Base-by-base conservation (phyloP, 2,113 vertebrate species). In the Kryptolebias marmoratus region DNA sequence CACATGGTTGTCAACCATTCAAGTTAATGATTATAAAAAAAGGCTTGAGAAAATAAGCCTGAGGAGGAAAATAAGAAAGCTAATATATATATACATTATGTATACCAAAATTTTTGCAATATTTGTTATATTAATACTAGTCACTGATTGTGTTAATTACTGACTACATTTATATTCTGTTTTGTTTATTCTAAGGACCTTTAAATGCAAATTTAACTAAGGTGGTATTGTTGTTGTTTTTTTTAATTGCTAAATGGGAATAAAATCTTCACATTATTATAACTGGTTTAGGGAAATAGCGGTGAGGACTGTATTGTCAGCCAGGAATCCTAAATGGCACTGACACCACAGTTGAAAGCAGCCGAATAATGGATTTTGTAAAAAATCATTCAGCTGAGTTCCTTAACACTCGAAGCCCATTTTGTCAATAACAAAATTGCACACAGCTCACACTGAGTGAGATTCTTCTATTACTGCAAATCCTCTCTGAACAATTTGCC, bases 1-100 rank as follows among this genome's bases (percentile, higher is more conserved):
- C 94, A 95, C 94, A 94, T 92, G 91, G 93, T 94, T 97, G 95
- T 96, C 95, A 96, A 93, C 91, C 92, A 94, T 95, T 94, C 44
- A 84, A 95, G 94, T 92, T 95, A 96, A 96, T 96, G 95, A 96
- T 95, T 95, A 22, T 22, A 95, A 95, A 93, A 94, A 95, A 94
- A 91, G 93, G 90, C 63, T 54, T 12, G 31, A 75, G 84, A 69
- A 72, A 77, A 73, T 73, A 77, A 78, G 67, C 68, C 59, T 15
- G 16, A 56, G 44, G n/a, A 73, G 75, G 80, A 55, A 75, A 91
- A 84, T 71, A 81, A 69, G 62, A 58, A 79, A 54, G 61, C 68
- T 56, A 85, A 74, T 22, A 73, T 71, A 64, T 47, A 70, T 64
- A 52, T 22, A 54, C 36, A 36, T n/a, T 18, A 11, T 42, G 32